A percentile compares a stretch with the other conserved stretches of the same genome.
phyloP scores from a whole-genome alignment of 2,113 vertebrate genomes.

The Paracanthobrama guichenoti region DNA sequence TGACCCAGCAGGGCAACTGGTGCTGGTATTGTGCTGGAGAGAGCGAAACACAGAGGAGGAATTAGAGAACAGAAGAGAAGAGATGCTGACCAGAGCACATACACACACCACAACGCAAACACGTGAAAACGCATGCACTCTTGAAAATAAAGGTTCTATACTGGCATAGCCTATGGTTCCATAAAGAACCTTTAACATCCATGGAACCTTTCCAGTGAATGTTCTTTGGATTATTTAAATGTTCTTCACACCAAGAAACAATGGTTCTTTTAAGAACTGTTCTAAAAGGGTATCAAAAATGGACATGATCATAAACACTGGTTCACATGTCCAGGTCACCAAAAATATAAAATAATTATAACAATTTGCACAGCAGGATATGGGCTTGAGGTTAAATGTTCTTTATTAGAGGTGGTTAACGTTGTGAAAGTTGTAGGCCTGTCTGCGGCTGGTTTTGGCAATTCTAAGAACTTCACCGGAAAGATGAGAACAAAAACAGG shows the following conservation, averaged over 20 bases:
- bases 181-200: too few species aligned
- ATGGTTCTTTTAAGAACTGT: too few species aligned
- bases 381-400: neutral
- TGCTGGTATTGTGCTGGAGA: slow-evolving; percentile 23
- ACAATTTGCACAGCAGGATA: too few species aligned
- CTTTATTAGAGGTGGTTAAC: neutral
- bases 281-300: neutral
- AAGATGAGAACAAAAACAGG: slow-evolving; percentile 2
- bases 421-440: neutral
- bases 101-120: neutral
- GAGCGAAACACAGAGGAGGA: slow-evolving; percentile 11
- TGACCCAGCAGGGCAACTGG: neutral
- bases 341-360: neutral
- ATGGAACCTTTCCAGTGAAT: neutral
- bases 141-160: too few species aligned
- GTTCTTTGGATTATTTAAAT: neutral
- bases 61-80: slow-evolving; percentile 28
- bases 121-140: neutral
- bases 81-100: slow-evolving; percentile 32
- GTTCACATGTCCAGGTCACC: neutral
- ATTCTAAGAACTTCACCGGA: neutral
- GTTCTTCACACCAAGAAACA: neutral
- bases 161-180: neutral
- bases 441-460: neutral
- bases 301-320: neutral